Percentiles rank a stretch among this genome's conserved stretches.
Evolutionary conservation across 1,140 invertebrate genomes (phyloP).

Genomic region (Pogonus chalceus): DNA sequence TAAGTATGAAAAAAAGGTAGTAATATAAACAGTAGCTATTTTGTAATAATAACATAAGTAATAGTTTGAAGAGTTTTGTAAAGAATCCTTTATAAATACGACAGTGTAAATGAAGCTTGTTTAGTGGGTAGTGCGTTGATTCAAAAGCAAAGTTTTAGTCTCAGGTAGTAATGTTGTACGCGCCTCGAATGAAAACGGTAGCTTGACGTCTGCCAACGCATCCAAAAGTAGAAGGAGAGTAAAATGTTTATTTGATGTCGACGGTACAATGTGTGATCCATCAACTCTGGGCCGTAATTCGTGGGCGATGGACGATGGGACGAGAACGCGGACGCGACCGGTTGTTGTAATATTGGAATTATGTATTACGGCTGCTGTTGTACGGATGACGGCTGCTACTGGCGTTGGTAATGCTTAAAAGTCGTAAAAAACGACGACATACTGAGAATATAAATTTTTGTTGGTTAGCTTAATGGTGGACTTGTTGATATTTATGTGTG

Average conservation of each 20-base stretch:
- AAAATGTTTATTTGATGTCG: slow-evolving; percentile 7
- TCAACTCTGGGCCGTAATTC: not conserved
- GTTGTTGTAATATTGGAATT: not conserved
- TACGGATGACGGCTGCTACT: not conserved
- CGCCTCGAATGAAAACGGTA: not conserved
- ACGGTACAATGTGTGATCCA: slow-evolving; percentile 1
- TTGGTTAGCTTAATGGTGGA: not conserved
- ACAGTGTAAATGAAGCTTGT: no score
- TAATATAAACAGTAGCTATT: no score
- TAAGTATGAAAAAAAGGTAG: no score
- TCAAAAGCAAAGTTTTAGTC: not conserved
- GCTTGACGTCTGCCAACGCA: not conserved
- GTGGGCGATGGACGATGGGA: no score
- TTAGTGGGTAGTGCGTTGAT: no score
- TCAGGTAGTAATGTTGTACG: not conserved
- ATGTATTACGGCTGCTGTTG: not conserved
- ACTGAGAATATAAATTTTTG: not conserved
- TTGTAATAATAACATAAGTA: no score
- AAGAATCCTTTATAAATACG: no score
- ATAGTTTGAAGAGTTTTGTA: no score
- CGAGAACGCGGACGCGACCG: no score
- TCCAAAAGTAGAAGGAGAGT: not conserved
- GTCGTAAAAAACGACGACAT: not conserved
- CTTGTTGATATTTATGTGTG: no score
- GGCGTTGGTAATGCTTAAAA: not conserved